Evolutionary conservation across 1,140 invertebrate species (phyloP).

Genomic region (Danaus plexippus): DNA sequence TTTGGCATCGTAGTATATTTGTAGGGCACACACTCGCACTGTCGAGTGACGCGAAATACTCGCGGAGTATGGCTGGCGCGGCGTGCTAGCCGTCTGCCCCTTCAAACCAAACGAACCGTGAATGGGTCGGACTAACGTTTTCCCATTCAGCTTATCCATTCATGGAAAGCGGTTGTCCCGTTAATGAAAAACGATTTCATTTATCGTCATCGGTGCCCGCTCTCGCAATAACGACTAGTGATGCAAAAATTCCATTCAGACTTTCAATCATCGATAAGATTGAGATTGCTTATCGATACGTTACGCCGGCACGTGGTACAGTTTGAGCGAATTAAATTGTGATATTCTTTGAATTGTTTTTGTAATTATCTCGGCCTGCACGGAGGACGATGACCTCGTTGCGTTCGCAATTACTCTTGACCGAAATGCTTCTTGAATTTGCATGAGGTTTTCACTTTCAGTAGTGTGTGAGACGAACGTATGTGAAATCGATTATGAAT

Average conservation of each 20-base stretch:
- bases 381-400: slow-evolving; percentile 14
- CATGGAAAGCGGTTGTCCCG: slow-evolving; percentile 59
- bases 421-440: slow-evolving; percentile 15
- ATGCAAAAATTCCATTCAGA: slow-evolving; percentile 46
- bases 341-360: slow-evolving; percentile 15
- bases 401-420: slow-evolving; percentile 11
- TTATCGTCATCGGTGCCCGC: slow-evolving; percentile 48
- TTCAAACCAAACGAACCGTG: slow-evolving; percentile 23
- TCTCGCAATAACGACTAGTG: slow-evolving; percentile 23
- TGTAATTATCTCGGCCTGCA: slow-evolving; percentile 16
- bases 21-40: no score
- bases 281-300: slow-evolving; percentile 11
- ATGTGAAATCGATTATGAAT: background rate
- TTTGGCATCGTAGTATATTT: no score
- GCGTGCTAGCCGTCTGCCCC: slow-evolving; percentile 18
- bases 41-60: no score
- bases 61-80: slow-evolving; percentile 2
- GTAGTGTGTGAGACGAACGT: background rate
- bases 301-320: background rate
- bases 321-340: slow-evolving; percentile 9
- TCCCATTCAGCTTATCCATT: slow-evolving; percentile 59
- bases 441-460: slow-evolving; percentile 18
- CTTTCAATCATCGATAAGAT: slow-evolving; percentile 28
- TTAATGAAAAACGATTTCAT: slow-evolving; percentile 64
- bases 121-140: slow-evolving; percentile 56